Evolutionary conservation across 2,888 invertebrate species (phyloP), one percentile per base, ranked within the genome.

Genomic region (Allygus modestus): DNA sequence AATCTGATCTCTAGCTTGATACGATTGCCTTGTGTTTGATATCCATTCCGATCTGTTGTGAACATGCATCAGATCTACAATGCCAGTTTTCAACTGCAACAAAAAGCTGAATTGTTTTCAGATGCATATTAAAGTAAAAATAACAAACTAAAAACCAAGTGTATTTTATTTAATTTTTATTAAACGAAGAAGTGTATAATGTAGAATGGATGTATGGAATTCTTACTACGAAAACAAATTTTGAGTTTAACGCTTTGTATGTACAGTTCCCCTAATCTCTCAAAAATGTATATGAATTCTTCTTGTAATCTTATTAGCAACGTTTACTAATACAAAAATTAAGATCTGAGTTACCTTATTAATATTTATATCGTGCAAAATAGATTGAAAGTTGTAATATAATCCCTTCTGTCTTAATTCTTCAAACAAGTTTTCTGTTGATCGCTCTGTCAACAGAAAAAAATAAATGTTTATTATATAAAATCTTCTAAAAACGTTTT

Each of bases 11-110:
- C 77, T 37, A 9, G 46, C 43, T 43, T 77, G 77, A n/a, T 77
- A 77, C 23, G 26, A 20, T 17, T 51, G 23, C 28, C 77, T 77
- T 12, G 41, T 46, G 4, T 28, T 20, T 2, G 11, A 46, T 46
- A 77, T 77, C 77, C 77, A 77, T 28, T 77, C 46, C 5, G 77
- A 77, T 11, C 77, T 20, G 28, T 77, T 77, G 28, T 77, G 77
- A n/a, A 77, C 77, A 15, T 37, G 41, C 77, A 77, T 77, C 26
- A 77, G 51, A 41, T 77, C 77, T 46, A 77, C 77, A 1, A 77
- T 46, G 1, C 77, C 77, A n/a, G 77, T 46, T 46, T 77, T 77
- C 15, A 77, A 28, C 77, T 77, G 23, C 20, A 71, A 71, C 71
- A 37, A 20, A 41, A 15, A 69, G 31, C 61, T 46, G 12, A 46